Percentiles rank a stretch among this genome's conserved stretches.
Conservation (phyloP, 1,140 invertebrate species). For the Diploscapter pachys region DNA sequence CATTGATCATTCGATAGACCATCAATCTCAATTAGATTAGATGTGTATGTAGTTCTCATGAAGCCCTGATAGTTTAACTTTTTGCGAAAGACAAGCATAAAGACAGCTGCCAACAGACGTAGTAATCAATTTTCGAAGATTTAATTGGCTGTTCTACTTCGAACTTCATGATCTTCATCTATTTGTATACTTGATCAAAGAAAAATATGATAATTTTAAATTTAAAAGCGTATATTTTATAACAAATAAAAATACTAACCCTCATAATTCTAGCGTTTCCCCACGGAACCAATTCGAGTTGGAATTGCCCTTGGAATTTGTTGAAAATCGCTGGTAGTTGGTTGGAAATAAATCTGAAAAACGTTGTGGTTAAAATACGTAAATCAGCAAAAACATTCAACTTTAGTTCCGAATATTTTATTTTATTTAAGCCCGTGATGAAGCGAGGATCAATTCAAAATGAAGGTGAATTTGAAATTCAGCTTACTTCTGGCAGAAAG, state of each 20-base stretch:
- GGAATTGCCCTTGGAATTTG: slow-evolving; percentile 44
- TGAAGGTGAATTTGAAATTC: no score
- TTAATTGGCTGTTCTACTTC: slow-evolving; percentile 7
- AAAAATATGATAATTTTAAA: not conserved
- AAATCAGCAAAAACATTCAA: not conserved
- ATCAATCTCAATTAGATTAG: no score
- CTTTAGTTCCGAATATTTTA: not conserved
- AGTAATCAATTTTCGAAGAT: slow-evolving; percentile 13
- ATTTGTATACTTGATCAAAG: not conserved
- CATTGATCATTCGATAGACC: no score
- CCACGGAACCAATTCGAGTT: slow-evolving; percentile 55
- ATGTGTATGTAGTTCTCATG: no score
- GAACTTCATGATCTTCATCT: slow-evolving; percentile 1
- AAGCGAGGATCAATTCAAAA: no score
- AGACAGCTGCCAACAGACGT: slow-evolving; percentile 2
- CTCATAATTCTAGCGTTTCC: slow-evolving; percentile 51
- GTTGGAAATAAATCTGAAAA: slow-evolving; percentile 50
- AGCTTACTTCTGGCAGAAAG: slow-evolving; percentile 53
- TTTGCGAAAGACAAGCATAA: not conserved
- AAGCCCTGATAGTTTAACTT: not conserved
- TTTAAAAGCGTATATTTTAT: not conserved
- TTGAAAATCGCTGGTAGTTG: slow-evolving; percentile 50
- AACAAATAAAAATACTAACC: slow-evolving; percentile 26
- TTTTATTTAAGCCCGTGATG: not conserved
- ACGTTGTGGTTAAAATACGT: not conserved